phyloP scores from a whole-genome alignment of 2,888 invertebrate species.

The Dynastes hyllus region DNA sequence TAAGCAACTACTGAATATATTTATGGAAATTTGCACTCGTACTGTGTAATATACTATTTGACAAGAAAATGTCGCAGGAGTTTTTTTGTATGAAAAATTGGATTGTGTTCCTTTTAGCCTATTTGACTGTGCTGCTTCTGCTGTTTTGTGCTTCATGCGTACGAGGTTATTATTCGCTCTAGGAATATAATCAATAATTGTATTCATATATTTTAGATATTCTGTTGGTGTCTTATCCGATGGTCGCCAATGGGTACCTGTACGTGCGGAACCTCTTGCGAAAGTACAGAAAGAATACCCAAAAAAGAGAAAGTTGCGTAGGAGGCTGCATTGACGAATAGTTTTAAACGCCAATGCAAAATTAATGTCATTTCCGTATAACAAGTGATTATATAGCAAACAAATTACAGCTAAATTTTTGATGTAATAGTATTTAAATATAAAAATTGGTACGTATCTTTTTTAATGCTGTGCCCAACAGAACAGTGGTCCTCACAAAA shows the following conservation, averaged over 20 bases:
- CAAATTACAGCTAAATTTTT: not conserved
- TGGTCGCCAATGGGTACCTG: not conserved
- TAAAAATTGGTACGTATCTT: not conserved
- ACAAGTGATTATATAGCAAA: not conserved
- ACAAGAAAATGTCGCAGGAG: not conserved
- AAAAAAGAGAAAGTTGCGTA: not conserved
- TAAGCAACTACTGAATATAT: no score
- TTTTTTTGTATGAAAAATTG: conserved; percentile 62
- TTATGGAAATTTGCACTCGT: no score
- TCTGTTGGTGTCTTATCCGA: conserved; percentile 14
- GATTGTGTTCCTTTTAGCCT: conserved; percentile 63
- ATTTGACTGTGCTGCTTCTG: conserved; percentile 56
- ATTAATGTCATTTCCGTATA: not conserved
- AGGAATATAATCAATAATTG: not conserved
- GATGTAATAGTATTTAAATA: not conserved
- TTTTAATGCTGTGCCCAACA: not conserved
- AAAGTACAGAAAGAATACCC: not conserved
- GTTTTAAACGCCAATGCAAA: not conserved
- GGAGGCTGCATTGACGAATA: not conserved
- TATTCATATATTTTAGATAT: conserved; percentile 6
- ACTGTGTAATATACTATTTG: no score
- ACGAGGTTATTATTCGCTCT: conserved; percentile 58
- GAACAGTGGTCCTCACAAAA: no score
- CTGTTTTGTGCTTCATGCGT: conserved; percentile 60
- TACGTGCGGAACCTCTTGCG: not conserved